Conservation (phyloP, 1,140 invertebrate species). For the Rhyacophila brunnea region DNA sequence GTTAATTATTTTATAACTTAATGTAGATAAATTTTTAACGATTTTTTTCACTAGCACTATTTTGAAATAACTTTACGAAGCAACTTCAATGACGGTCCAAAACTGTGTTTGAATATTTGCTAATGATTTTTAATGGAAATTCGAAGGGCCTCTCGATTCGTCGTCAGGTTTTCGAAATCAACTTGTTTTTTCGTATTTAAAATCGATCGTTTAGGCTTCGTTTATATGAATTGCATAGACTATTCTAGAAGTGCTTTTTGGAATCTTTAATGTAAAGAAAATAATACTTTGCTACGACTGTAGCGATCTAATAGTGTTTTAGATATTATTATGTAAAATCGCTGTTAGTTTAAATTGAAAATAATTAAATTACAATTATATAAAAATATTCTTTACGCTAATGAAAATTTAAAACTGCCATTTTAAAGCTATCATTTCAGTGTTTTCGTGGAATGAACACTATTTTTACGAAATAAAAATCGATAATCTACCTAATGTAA, state of each 20-base stretch:
- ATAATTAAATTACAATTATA: slow-evolving; percentile 3
- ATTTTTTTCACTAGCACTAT: too few relatives aligned
- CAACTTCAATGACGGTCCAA: neutral
- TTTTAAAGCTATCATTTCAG: slow-evolving; percentile 33
- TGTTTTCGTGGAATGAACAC: slow-evolving; percentile 22
- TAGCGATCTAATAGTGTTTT: slow-evolving; percentile 14
- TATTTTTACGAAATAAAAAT: slow-evolving; percentile 18
- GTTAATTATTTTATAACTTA: too few relatives aligned
- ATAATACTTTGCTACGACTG: slow-evolving; percentile 1
- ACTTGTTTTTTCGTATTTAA: too few relatives aligned
- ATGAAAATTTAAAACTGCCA: slow-evolving; percentile 23
- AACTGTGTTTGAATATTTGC: neutral
- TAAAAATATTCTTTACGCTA: slow-evolving; percentile 16
- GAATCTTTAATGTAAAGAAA: neutral
- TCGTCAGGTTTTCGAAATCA: too few relatives aligned
- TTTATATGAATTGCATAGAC: slow-evolving; percentile 22
- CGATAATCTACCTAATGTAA: slow-evolving; percentile 25
- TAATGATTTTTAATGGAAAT: too few relatives aligned
- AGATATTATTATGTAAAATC: slow-evolving; percentile 20
- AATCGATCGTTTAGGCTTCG: too few relatives aligned
- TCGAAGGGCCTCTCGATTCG: too few relatives aligned
- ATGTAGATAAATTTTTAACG: too few relatives aligned
- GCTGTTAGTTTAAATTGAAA: slow-evolving; percentile 27
- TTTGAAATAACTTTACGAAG: too few relatives aligned
- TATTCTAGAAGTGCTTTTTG: slow-evolving; percentile 26